Evolutionary conservation across 92 coral and sea anemone species (phyloP), one percentile per base, ranked within the genome.

Genomic region (Porites cylindrica): DNA sequence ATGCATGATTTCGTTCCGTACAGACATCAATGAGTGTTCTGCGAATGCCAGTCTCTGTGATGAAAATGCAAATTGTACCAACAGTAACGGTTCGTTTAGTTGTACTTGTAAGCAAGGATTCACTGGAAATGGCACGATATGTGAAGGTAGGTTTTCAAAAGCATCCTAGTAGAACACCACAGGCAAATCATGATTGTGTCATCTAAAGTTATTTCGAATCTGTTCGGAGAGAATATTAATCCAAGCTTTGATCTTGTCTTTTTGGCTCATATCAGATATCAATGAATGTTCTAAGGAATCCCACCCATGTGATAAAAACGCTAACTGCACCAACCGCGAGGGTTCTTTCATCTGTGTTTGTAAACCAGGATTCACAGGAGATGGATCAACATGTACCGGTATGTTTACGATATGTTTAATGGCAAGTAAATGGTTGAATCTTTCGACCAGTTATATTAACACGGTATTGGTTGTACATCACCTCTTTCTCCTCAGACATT

Each of bases 51-150:
- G 81, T 17, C 86, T 85, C 8, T 90, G 93, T 58, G 74, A 85
- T 21, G 78, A 52, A 5, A 85, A 90, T 68, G 90, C 94, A 52
- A 58, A 78, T 1, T 93, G 96, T 60, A 66, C 75, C 20, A 93
- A 93, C 78, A 85, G 77, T 18, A 16, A 82, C 51, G 96, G 94
- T 7, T 93, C 96, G 50, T 93, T 88, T 77, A 24, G 17, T 29
- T 93, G 94, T 66, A 38, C 69, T 12, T 93, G 96, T 72, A 83
- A 76, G 12, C 68, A 51, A 19, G 96, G 96, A 47, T 93, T 76
- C 88, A 73, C 77, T 60, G 94, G 93, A 70, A 78, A 90, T 81
- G 96, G 88, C 16, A 8, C 56, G 89, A 18, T 13, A 18, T 83
- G 77, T 54, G 38, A 54, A 17, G 77, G 80, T 51, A 68, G 43